Base-by-base conservation (phyloP, 2,113 vertebrate genomes). In the Vidua macroura region DNA sequence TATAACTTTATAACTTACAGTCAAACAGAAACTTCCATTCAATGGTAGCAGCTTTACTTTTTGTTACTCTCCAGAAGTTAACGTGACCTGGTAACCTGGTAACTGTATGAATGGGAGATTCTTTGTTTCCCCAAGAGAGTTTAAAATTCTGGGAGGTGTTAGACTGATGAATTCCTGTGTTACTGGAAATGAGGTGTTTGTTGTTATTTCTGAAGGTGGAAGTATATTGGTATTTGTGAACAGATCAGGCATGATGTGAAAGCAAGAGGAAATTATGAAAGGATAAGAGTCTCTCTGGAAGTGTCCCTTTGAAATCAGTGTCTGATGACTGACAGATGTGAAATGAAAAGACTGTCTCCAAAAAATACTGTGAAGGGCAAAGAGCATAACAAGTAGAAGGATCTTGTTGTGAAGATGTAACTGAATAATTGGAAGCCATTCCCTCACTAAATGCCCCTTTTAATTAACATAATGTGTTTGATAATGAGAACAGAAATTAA, bases 311-410 rank as follows among this genome's bases (percentile, higher is more conserved):
- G 92, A 82, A 94, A 83, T 93, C 70, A 73, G 72, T 60, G 70
- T 52, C 66, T 93, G 85, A 90, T 96, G 86, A 94, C 64, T 96
- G 94, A 96, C 80, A 92, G 93, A 84, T 83, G 52, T 85, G 90
- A 96, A 93, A 67, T 93, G 81, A 95, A 95, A 87, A 78, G 83
- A 17, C 74, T 39, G 20, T 41, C 64, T 77, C 88, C 13, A 74
- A 69, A 93, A 91, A 95, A 33, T 68, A 79, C 46, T 63, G 44
- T 60, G 76, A 95, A 95, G 83, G 76, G 64, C 79, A 88, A 90
- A 92, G 88, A 70, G 22, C 60, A 4, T 63, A 90, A 33, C 37
- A 81, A 91, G 66, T 78, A 77, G 86, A 69, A 91, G 55, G 58
- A 87, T 87, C 74, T 87, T 84, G 46, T 33, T 80, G 35, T 73